Conservation (phyloP, 2,797 vertebrate species). For the Coregonus ussuriensis region DNA sequence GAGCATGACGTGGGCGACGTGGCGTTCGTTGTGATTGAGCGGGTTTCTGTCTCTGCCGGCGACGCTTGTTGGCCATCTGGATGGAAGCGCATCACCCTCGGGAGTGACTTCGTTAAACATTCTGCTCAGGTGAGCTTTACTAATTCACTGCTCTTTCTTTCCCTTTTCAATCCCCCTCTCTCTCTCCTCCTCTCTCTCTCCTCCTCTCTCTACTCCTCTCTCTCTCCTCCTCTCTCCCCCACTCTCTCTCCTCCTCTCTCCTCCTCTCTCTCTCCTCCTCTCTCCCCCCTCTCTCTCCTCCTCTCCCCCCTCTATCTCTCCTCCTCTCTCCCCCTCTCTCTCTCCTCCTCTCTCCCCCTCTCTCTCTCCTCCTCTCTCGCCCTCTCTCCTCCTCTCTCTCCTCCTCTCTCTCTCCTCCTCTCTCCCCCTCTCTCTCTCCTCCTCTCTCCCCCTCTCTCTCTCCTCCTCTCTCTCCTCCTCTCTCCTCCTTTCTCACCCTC, state of each 20-base stretch:
- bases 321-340: too few species aligned
- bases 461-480: too few species aligned
- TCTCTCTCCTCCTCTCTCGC: too few species aligned
- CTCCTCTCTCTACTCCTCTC: neutral
- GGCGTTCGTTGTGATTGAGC: neutral
- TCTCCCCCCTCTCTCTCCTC: too few species aligned
- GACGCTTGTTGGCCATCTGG: conserved; percentile 20
- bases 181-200: neutral
- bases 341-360: neutral
- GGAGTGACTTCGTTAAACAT: conserved; percentile 22
- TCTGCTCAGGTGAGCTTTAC: neutral
- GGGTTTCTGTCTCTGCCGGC: neutral
- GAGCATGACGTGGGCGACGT: neutral
- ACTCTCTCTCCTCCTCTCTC: too few species aligned
- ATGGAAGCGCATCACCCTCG: neutral
- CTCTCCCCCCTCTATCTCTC: neutral
- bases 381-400: neutral
- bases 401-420: too few species aligned
- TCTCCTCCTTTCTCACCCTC: too few species aligned
- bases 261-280: too few species aligned
- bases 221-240: neutral
- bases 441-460: too few species aligned
- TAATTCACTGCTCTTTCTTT: conserved; percentile 3
- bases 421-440: too few species aligned
- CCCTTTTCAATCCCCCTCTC: neutral